Conservation (phyloP, 1,140 invertebrate genomes). For the Aphis craccivora region DNA sequence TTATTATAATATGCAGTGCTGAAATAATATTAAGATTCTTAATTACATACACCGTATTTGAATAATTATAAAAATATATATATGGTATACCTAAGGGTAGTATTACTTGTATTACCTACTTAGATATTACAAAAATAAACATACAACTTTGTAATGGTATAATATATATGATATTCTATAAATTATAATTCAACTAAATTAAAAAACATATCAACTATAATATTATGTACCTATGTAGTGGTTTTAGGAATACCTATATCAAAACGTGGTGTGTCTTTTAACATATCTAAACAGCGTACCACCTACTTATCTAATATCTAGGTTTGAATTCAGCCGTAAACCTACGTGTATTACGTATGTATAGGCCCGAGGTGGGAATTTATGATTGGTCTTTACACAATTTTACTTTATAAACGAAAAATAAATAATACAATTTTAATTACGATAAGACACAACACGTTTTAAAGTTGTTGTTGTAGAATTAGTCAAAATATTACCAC, state of each 20-base stretch:
- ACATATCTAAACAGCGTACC: background rate
- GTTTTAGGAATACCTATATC: background rate
- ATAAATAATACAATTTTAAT: background rate
- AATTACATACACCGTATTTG: background rate
- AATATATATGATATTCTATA: background rate
- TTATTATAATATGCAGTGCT: background rate
- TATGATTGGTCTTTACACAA: background rate
- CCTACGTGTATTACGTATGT: background rate
- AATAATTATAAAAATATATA: background rate
- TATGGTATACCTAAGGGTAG: background rate
- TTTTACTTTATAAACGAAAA: background rate
- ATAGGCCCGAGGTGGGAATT: background rate
- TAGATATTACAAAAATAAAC: background rate
- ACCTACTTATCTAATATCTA: background rate
- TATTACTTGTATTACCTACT: background rate
- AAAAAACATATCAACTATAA: background rate
- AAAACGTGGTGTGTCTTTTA: background rate
- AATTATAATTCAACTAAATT: background rate
- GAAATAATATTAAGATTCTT: slow-evolving; percentile 11
- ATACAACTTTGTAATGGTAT: background rate
- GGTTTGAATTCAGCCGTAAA: background rate
- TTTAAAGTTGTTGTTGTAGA: background rate
- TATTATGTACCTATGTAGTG: background rate
- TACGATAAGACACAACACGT: background rate
- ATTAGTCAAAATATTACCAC: background rate